Conservation (phyloP, 2,113 vertebrate genomes). For the Tylochromis polylepis region DNA sequence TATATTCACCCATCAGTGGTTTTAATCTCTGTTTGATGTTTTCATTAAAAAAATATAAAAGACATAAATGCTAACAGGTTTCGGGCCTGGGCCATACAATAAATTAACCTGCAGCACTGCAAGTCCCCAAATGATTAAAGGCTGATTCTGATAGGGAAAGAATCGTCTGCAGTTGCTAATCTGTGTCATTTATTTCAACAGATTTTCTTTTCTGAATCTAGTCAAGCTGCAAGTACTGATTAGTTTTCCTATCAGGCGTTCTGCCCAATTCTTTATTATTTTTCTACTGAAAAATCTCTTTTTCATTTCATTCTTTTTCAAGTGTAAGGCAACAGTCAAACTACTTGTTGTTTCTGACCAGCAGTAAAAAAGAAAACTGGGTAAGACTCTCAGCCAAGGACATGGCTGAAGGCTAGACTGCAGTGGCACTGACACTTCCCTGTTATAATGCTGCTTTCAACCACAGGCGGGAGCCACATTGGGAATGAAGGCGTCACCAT, state of each 20-base stretch:
- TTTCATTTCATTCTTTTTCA: neutral
- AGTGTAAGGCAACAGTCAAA: neutral
- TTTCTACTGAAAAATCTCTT: neutral
- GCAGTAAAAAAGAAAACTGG: neutral
- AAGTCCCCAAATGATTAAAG: neutral
- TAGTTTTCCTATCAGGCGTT: neutral
- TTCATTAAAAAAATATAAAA: neutral
- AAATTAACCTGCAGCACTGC: neutral
- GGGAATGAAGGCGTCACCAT: rapidly evolving
- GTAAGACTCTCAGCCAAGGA: rapidly evolving
- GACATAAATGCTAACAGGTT: neutral
- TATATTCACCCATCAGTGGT: neutral
- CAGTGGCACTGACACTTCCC: neutral
- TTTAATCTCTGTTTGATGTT: neutral
- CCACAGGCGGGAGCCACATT: neutral
- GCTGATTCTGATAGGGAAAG: neutral
- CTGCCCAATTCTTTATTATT: neutral
- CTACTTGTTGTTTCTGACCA: neutral
- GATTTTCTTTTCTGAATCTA: neutral
- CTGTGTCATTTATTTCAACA: neutral
- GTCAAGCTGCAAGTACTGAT: neutral
- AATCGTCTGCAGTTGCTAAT: neutral
- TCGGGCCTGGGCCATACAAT: neutral
- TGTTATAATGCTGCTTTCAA: neutral
- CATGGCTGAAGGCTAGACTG: neutral